Base-by-base conservation (phyloP, 2,797 vertebrate species). In the Eupleurogrammus muticus region DNA sequence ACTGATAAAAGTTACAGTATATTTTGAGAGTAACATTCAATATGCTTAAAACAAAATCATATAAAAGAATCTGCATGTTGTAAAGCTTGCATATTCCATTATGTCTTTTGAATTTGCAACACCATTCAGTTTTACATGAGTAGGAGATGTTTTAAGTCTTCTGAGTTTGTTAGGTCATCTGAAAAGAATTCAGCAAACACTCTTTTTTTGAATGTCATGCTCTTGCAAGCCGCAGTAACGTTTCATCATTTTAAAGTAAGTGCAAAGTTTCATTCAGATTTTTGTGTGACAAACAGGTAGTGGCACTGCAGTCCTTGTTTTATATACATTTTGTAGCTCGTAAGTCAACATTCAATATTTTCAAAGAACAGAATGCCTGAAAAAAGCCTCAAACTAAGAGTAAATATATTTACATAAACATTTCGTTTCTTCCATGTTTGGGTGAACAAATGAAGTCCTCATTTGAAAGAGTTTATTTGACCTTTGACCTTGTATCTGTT, bases 11-110 rank as follows among this genome's bases (percentile, higher is more conserved):
- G 62, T 70, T 83, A 89, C 87, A 90, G 20, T 66, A 82, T 82
- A 79, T 70, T 83, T 85, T 62, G 38, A 79, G 80, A 81, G 60
- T 81, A 89, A 90, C 89, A 93, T 91, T 93, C 86, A 88, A 54
- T 89, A 85, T 77, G 75, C 79, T 81, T 77, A 49, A 81, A 92
- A 87, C 76, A 52, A 79, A 83, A 78, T 76, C 46, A 76, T 83
- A 87, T 38, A 83, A 89, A 89, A 90, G 42, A 88, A 90, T 64
- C 59, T 57, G 72, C 59, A 74, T 78, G 16, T 77, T 72, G 58
- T 74, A 85, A 88, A 88, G 82, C 76, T 86, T 89, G 86, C 81
- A 90, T 85, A 85, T 82, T 81, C 77, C 55, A 62, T 65, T 73
- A 36, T 70, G 46, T 73, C 48, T 51, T 55, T 56, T 0, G 2